Conservation (phyloP, 1,140 invertebrate genomes). For the Megalonaias nervosa region DNA sequence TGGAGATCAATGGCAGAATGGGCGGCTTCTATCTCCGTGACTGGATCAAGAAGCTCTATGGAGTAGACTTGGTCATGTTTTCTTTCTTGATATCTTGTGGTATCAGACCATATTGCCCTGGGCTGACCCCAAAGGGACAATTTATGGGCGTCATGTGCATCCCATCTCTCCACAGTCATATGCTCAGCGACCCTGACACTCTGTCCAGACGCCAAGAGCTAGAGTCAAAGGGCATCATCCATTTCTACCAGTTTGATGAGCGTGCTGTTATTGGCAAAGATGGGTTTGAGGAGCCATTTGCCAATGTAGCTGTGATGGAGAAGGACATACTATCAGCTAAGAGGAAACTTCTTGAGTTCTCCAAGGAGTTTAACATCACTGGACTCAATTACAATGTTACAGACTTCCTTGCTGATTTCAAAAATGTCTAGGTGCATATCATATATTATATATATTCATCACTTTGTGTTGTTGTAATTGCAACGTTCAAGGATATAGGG, state of each 20-base stretch:
- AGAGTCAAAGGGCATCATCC: constrained; percentile 4
- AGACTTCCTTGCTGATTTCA: constrained; percentile 37
- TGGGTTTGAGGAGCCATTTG: constrained; percentile 39
- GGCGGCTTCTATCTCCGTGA: constrained; percentile 54
- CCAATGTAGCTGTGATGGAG: constrained; percentile 44
- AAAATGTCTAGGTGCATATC: too few species aligned
- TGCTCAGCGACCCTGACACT: constrained; percentile 17
- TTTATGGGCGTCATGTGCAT: constrained; percentile 51
- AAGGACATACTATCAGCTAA: constrained; percentile 10
- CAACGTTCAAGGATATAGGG: too few species aligned
- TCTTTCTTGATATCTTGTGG: constrained; percentile 44
- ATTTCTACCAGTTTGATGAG: constrained; percentile 39
- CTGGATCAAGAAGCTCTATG: constrained; percentile 47
- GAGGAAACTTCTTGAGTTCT: constrained; percentile 33
- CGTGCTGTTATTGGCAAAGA: not conserved
- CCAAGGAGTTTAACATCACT: constrained; percentile 29
- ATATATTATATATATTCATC: too few species aligned
- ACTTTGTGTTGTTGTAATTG: too few species aligned
- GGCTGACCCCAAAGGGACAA: not conserved
- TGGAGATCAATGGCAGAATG: constrained; percentile 58
- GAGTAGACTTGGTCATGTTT: constrained; percentile 44
- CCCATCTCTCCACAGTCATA: constrained; percentile 36
- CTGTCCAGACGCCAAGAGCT: constrained; percentile 11
- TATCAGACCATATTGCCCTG: constrained; percentile 36
- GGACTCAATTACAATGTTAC: constrained; percentile 29